Percentiles rank a stretch among this genome's conserved stretches.
Conservation (phyloP, 2,888 invertebrate genomes). For the Hemistola chrysoprasaria region DNA sequence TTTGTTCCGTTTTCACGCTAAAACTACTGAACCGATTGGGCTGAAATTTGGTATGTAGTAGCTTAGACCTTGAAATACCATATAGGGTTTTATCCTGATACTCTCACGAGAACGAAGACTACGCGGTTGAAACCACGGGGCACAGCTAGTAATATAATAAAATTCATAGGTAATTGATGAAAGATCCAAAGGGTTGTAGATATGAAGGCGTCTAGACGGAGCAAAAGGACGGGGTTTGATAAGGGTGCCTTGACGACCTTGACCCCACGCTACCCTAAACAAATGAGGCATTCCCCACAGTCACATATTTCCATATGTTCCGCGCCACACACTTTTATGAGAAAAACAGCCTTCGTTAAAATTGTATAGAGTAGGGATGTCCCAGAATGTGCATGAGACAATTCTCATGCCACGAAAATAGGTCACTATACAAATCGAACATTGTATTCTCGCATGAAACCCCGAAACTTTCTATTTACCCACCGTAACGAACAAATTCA, state of each 20-base stretch:
- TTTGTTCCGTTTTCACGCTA: no score
- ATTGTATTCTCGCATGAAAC: conserved; percentile 39
- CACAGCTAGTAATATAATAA: conserved; percentile 41
- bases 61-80: no score
- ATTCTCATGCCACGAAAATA: conserved; percentile 29
- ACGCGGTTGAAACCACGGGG: no score
- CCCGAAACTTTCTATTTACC: conserved; percentile 47
- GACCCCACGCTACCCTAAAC: conserved; percentile 76
- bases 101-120: no score
- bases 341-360: conserved; percentile 12
- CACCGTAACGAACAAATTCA: conserved; percentile 53
- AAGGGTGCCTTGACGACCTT: conserved; percentile 76
- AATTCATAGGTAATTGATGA: conserved; percentile 64
- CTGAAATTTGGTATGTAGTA: no score
- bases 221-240: conserved; percentile 74
- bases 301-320: conserved; percentile 40
- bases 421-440: conserved; percentile 20
- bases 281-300: conserved; percentile 63
- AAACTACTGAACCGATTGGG: no score
- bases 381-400: conserved; percentile 11
- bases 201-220: conserved; percentile 78
- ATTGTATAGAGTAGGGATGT: conserved; percentile 7
- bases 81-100: no score
- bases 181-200: conserved; percentile 72
- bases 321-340: conserved; percentile 12